Conservation (phyloP, 1,140 invertebrate genomes). For the Aleiodes sp. region DNA sequence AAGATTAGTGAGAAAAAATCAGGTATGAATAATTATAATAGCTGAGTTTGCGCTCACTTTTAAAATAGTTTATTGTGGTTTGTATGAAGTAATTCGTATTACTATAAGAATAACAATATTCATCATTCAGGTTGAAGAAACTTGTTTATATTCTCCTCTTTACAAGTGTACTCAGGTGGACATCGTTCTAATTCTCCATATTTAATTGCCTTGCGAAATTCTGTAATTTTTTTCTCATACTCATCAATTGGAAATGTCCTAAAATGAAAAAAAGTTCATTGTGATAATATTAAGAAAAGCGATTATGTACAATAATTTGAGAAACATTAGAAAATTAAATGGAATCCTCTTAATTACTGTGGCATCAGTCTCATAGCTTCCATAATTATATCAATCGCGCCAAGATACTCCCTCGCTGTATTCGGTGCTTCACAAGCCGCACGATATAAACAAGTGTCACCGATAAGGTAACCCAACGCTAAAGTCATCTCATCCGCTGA, state of each 20-base stretch:
- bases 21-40: no score
- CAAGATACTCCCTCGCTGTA: slow-evolving; percentile 77
- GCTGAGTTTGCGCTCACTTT: background rate
- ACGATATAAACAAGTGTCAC: slow-evolving; percentile 78
- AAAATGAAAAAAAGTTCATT: slow-evolving; percentile 25
- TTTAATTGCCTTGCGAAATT: slow-evolving; percentile 60
- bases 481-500: slow-evolving; percentile 74
- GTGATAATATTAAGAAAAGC: slow-evolving; percentile 23
- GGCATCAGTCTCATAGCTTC: slow-evolving; percentile 76
- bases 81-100: background rate
- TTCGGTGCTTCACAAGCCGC: slow-evolving; percentile 79
- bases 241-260: slow-evolving; percentile 47
- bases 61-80: background rate
- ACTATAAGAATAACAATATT: background rate
- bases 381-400: slow-evolving; percentile 77
- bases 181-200: slow-evolving; percentile 55
- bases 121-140: slow-evolving; percentile 49
- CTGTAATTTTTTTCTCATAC: slow-evolving; percentile 57
- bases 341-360: slow-evolving; percentile 65
- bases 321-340: no score
- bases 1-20: background rate
- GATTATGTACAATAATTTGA: no score
- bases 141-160: slow-evolving; percentile 60
- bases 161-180: slow-evolving; percentile 60
- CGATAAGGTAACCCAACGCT: slow-evolving; percentile 76